A percentile compares a stretch with the other conserved stretches of the same genome.
These are phyloP conservation scores for Calameuta filiformis DNA, from an alignment of 2,888 invertebrate genomes.

Conservation along the genomic window DNA sequence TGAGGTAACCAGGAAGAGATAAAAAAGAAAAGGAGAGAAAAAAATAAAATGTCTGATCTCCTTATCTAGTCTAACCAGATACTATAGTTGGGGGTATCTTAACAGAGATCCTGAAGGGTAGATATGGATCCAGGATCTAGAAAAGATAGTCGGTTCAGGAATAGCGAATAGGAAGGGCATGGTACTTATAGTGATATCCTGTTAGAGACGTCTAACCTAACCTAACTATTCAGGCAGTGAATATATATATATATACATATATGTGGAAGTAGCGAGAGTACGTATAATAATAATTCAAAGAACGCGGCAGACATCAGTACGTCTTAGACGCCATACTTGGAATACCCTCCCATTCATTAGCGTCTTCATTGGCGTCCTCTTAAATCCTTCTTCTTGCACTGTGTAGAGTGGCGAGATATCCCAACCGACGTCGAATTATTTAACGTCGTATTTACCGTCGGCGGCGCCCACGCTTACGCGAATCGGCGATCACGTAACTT, in stretches of 20 bases:
- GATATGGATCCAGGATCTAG: not conserved
- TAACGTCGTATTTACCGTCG: slow-evolving; percentile 27
- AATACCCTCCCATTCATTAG: slow-evolving; percentile 21
- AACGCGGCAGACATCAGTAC: not conserved
- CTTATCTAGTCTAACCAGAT: not conserved
- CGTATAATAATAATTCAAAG: not conserved
- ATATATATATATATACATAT: not conserved
- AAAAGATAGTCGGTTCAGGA: not conserved
- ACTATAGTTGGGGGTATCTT: not conserved
- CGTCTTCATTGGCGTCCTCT: slow-evolving; percentile 11
- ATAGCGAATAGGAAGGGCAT: not conserved
- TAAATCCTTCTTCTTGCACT: not conserved
- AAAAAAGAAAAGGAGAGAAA: not conserved
- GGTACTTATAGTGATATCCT: not conserved
- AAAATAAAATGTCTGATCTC: not conserved
- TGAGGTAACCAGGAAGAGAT: slow-evolving; percentile 3
- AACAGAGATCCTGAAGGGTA: not conserved
- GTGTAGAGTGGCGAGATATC: not conserved
- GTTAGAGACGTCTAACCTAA: not conserved
- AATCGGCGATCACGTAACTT: slow-evolving; percentile 1
- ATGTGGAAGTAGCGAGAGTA: not conserved
- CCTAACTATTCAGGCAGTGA: not conserved
- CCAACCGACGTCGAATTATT: slow-evolving; percentile 23
- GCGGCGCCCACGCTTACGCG: not conserved
- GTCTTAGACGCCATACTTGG: not conserved